phyloP scores from a whole-genome alignment of 2,888 invertebrate species.

The Campoletis raptor region DNA sequence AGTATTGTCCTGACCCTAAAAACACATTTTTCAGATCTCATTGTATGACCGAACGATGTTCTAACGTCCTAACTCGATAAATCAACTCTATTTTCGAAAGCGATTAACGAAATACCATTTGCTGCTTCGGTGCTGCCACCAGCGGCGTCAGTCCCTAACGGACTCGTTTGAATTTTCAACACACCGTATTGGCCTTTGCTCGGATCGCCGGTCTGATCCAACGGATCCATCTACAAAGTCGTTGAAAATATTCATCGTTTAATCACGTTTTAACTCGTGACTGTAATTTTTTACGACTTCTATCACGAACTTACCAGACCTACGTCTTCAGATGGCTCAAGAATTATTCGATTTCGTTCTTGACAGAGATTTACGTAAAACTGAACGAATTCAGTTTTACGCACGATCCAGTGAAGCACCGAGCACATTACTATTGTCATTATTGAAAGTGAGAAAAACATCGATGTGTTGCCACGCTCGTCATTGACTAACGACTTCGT shows the following conservation, averaged over 20 bases:
- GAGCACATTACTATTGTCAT: constrained; percentile 92
- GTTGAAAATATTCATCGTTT: constrained; percentile 10
- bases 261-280: neutral
- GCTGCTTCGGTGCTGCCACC: constrained; percentile 76
- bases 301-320: constrained; percentile 87
- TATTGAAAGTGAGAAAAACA: constrained; percentile 94
- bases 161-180: constrained; percentile 90
- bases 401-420: constrained; percentile 91
- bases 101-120: constrained; percentile 73
- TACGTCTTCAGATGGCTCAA: constrained; percentile 94
- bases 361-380: constrained; percentile 92
- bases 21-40: constrained; percentile 14
- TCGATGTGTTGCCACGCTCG: constrained; percentile 92
- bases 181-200: constrained; percentile 90
- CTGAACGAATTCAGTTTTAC: constrained; percentile 93
- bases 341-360: constrained; percentile 91
- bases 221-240: constrained; percentile 87
- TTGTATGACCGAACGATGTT: too few relatives aligned
- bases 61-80: too few relatives aligned
- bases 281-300: neutral
- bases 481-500: constrained; percentile 93
- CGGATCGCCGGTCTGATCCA: constrained; percentile 85
- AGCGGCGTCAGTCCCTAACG: constrained; percentile 83
- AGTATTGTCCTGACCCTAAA: constrained; percentile 85
- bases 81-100: neutral